phyloP scores from a whole-genome alignment of 1,140 invertebrate genomes.

The Megalonaias nervosa region DNA sequence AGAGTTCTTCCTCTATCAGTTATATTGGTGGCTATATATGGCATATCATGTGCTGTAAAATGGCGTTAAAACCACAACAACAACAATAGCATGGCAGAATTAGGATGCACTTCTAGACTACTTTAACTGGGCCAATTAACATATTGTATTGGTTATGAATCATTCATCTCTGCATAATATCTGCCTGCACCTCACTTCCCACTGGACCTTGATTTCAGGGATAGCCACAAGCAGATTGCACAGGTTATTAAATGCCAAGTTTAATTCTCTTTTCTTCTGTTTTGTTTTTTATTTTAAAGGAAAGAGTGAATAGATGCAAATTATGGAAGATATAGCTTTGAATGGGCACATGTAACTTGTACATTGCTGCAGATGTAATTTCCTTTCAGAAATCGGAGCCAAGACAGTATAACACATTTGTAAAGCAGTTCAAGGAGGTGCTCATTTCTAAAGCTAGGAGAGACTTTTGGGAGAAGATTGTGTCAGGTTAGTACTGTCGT shows the following conservation, averaged over 20 bases:
- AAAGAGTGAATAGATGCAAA: background rate
- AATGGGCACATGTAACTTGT: background rate
- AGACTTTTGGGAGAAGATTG: conserved; percentile 60
- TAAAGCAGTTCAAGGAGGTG: conserved; percentile 52
- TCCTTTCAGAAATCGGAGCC: conserved; percentile 55
- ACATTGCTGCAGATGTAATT: background rate
- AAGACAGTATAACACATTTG: conserved; percentile 52
- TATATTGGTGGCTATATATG: too few species aligned
- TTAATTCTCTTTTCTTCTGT: background rate
- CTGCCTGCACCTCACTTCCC: too few species aligned
- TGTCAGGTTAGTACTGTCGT: conserved; percentile 41
- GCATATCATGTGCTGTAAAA: too few species aligned
- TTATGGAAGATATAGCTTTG: conserved; percentile 1
- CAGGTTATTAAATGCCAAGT: too few species aligned
- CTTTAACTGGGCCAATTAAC: too few species aligned
- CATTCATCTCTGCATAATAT: too few species aligned
- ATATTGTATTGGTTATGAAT: too few species aligned
- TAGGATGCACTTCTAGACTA: too few species aligned
- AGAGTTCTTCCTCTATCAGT: too few species aligned
- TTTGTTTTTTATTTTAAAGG: background rate
- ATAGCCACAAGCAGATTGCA: background rate
- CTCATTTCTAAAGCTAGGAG: conserved; percentile 49
- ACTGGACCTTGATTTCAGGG: background rate
- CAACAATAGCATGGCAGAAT: too few species aligned
- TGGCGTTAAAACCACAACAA: too few species aligned